Base-by-base conservation (phyloP, 2,797 vertebrate genomes). In the Enteromius treurensis region DNA sequence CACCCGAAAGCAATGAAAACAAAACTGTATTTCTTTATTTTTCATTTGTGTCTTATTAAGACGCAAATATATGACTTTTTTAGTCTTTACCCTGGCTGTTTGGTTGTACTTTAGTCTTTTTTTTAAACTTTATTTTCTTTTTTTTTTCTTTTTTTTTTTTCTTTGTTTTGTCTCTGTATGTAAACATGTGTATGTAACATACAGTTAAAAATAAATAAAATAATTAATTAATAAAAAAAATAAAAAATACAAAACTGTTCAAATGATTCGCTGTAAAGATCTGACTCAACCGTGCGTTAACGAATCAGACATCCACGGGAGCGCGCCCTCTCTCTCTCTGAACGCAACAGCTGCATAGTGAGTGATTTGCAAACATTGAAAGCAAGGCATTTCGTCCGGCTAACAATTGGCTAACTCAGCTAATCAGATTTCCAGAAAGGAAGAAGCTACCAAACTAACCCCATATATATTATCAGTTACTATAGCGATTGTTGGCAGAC, bases 281-380 rank as follows among this genome's bases (percentile, higher is more conserved):
- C 13, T 21, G 73, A 76, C 13, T 58, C 73, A 58, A 40, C 32
- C 14, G 19, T 15, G 5, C 32, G 21, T 15, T 55, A 75, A 75
- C 13, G 73, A 76, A 17, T 58, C 73, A 21, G 8, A 53, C 70
- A 51, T 51, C 70, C 49, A 55, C 84, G 87, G 19, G 90, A 82
- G 86, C 88, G 88, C 90, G 92, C 85, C 13, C 78, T 34, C 79
- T 32, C 60, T 77, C 58, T 47, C 58, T 78, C 60, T 65, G 90
- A 88, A 80, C 70, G 91, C 92, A 94, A 95, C 95, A 95, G 94
- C 94, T 95, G 95, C 94, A 94, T 86, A 86, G 89, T 88, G 90
- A 83, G 89, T 87, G 91, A 91, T 84, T 87, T 90, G 84, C 87
- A 90, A 91, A 90, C 88, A 90, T 77, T 78, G 86, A 91, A 88